phyloP scores from a whole-genome alignment of 2,888 invertebrate species.

The Hymenopus coronatus region DNA sequence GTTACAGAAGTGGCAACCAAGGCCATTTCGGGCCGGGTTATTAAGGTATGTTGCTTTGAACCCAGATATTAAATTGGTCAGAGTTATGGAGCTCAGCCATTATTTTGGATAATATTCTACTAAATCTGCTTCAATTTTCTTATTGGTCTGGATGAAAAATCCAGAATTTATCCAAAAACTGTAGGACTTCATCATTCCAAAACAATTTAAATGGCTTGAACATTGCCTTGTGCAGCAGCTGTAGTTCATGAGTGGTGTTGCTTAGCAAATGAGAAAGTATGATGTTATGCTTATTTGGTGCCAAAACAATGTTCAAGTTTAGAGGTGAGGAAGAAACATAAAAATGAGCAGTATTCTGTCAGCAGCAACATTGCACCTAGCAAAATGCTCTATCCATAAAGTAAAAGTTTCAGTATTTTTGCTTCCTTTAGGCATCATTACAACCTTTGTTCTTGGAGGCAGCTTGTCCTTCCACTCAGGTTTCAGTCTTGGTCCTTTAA shows the following conservation, averaged over 20 bases:
- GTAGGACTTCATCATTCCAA: not conserved
- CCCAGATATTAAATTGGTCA: no score
- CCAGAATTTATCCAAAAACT: no score
- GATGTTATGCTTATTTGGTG: not conserved
- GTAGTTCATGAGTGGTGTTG: not conserved
- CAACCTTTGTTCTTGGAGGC: not conserved
- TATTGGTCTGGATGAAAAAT: not conserved
- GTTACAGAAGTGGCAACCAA: no score
- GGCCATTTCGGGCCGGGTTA: no score
- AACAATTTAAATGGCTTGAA: not conserved
- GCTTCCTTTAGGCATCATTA: not conserved
- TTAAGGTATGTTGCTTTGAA: no score
- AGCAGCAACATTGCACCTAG: not conserved
- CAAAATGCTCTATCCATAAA: not conserved
- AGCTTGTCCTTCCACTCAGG: not conserved
- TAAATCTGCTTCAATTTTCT: no score
- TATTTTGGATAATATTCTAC: no score
- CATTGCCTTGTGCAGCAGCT: not conserved
- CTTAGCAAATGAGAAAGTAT: not conserved
- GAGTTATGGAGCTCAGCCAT: no score
- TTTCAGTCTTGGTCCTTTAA: constrained; percentile 33
- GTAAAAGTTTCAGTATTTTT: not conserved
- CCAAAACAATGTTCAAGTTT: not conserved
- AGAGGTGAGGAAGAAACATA: not conserved
- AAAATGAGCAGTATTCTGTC: not conserved